A percentile compares a stretch with the other conserved stretches of the same genome.
phyloP scores from a whole-genome alignment of 2,888 invertebrate genomes.

The Polylopha cassiicola region DNA sequence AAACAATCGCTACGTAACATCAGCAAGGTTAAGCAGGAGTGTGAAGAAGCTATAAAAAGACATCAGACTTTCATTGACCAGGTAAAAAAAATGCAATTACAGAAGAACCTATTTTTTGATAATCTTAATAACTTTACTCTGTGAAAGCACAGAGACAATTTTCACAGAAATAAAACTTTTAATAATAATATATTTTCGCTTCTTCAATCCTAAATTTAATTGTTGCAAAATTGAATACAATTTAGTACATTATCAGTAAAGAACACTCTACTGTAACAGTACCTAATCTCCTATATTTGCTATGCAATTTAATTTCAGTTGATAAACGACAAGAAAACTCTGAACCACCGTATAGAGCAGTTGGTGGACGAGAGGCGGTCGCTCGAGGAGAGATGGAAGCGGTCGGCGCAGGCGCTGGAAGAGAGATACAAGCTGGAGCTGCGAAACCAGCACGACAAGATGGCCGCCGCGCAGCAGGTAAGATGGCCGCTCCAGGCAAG shows the following conservation, averaged over 20 bases:
- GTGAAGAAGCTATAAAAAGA: slow-evolving; percentile 83
- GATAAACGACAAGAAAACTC: slow-evolving; percentile 85
- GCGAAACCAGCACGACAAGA: slow-evolving; percentile 84
- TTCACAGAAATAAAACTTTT: too few species aligned
- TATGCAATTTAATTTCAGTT: too few species aligned
- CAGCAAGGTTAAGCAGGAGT: slow-evolving; percentile 77
- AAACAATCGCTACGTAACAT: slow-evolving; percentile 63
- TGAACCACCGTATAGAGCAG: slow-evolving; percentile 85
- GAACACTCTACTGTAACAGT: too few species aligned
- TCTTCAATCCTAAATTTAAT: too few species aligned
- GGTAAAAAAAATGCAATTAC: slow-evolving; percentile 47
- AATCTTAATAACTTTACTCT: too few species aligned
- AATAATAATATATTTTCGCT: too few species aligned
- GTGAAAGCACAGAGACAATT: too few species aligned
- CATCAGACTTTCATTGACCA: slow-evolving; percentile 91
- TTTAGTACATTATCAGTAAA: too few species aligned
- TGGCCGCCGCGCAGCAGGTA: slow-evolving; percentile 86
- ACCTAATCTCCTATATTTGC: too few species aligned
- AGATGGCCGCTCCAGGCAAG: too few species aligned
- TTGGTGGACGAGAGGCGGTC: slow-evolving; percentile 80
- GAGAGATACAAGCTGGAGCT: slow-evolving; percentile 87
- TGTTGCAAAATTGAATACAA: too few species aligned
- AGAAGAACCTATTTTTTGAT: too few species aligned
- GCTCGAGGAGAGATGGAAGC: slow-evolving; percentile 80
- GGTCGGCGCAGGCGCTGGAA: slow-evolving; percentile 82